Conservation (phyloP, 1,140 invertebrate species). For the Tetramorium simillimum region DNA sequence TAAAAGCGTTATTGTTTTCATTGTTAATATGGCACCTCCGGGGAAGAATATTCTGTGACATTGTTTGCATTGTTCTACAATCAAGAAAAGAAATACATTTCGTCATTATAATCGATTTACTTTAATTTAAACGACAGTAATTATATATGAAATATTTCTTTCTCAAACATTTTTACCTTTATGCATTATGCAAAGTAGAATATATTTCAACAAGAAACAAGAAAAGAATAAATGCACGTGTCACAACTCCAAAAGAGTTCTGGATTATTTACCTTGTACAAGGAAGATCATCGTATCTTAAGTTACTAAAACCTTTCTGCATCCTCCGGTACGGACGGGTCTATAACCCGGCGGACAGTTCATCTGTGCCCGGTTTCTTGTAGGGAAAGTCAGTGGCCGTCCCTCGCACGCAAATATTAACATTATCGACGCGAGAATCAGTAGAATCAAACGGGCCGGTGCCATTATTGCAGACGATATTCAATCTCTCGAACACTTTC, state of each 20-base stretch:
- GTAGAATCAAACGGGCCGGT: slow-evolving; percentile 44
- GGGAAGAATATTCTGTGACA: background rate
- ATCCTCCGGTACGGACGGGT: slow-evolving; percentile 36
- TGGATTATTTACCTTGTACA: background rate
- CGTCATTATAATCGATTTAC: background rate
- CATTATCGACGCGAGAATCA: slow-evolving; percentile 34
- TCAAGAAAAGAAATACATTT: slow-evolving; percentile 1
- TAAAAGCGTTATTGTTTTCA: background rate
- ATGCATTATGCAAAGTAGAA: background rate
- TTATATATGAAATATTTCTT: background rate
- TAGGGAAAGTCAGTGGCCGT: slow-evolving; percentile 48
- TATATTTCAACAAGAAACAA: background rate
- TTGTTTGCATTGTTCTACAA: background rate
- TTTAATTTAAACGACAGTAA: background rate
- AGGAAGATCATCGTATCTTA: background rate
- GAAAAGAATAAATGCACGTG: background rate
- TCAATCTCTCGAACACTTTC: background rate
- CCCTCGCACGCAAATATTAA: background rate
- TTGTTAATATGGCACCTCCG: background rate
- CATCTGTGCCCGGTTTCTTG: background rate
- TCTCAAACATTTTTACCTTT: background rate
- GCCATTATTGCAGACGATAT: slow-evolving; percentile 45
- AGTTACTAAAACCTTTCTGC: slow-evolving; percentile 1
- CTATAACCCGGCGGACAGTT: slow-evolving; percentile 58
- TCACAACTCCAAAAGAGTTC: background rate